Evolutionary conservation across 1,140 invertebrate species (phyloP).

Genomic region (Portunus trituberculatus): DNA sequence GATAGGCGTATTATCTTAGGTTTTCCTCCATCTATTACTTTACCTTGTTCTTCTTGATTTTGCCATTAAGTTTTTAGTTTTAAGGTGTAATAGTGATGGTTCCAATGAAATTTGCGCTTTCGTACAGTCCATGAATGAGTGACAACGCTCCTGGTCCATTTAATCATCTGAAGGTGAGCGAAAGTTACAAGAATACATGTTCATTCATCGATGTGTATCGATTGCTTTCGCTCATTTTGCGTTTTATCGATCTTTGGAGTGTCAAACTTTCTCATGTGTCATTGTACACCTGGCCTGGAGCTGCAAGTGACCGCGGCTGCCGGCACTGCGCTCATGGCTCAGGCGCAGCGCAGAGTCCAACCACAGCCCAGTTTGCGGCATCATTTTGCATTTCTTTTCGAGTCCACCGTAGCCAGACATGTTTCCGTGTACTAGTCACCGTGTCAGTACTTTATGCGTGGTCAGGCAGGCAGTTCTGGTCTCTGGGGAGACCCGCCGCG

Average conservation of each 20-base stretch:
- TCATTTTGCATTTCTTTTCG: constrained; percentile 2
- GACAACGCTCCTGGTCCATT: not conserved
- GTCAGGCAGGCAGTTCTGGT: not conserved
- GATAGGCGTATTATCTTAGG: constrained; percentile 46
- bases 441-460: constrained; percentile 65
- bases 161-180: not conserved
- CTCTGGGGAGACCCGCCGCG: not conserved
- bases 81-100: not conserved
- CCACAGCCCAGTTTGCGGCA: not conserved
- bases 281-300: not conserved
- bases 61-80: constrained; percentile 33
- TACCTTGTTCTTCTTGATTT: not conserved
- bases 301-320: not conserved
- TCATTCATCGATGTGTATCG: not conserved
- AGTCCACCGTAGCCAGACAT: constrained; percentile 25
- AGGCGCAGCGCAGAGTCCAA: not conserved
- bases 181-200: not conserved
- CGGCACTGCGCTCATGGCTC: not conserved
- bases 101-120: not conserved
- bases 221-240: too few species aligned
- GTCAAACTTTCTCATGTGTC: not conserved
- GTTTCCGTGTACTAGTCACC: constrained; percentile 66
- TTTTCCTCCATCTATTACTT: constrained; percentile 25
- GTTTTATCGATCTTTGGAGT: not conserved
- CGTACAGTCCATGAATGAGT: not conserved